Evolutionary conservation across 1,140 invertebrate genomes (phyloP).

Genomic region (Pachypsylla venusta): DNA sequence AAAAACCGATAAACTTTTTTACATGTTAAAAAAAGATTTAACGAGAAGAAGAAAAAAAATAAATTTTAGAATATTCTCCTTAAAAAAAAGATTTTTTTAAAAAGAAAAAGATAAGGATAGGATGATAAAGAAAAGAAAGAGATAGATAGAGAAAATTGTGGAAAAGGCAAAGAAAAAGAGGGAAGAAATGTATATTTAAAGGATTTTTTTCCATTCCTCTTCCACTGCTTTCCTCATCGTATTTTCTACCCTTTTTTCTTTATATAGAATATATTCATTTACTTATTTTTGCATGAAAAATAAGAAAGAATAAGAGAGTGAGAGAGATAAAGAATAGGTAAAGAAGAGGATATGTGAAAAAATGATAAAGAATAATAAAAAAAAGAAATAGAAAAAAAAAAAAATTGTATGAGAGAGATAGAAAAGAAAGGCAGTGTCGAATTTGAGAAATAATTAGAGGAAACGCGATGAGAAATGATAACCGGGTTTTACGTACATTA

Average conservation of each 20-base stretch:
- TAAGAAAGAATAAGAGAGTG: neutral
- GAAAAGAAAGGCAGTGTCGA: no score
- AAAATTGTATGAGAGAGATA: no score
- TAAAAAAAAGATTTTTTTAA: conserved; percentile 1
- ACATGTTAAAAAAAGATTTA: conserved; percentile 7
- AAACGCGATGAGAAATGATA: no score
- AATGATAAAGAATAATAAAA: conserved; percentile 8
- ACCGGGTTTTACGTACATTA: no score
- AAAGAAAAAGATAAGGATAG: neutral
- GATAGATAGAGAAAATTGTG: neutral
- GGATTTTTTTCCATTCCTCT: conserved; percentile 1
- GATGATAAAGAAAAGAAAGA: neutral
- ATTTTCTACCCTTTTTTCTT: neutral
- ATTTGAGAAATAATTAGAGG: no score
- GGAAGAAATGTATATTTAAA: conserved; percentile 5
- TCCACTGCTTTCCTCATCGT: neutral
- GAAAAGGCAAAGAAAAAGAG: neutral
- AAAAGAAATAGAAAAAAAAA: conserved; percentile 6
- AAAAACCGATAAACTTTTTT: no score
- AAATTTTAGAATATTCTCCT: neutral
- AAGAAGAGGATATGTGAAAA: conserved; percentile 4
- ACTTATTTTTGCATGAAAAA: conserved; percentile 10
- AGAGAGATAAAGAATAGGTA: neutral
- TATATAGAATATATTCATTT: conserved; percentile 2
- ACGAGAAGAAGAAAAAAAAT: neutral